Evolutionary conservation across 1,140 invertebrate genomes (phyloP), one percentile per base, ranked within the genome.

Genomic region (Spodoptera litura): DNA sequence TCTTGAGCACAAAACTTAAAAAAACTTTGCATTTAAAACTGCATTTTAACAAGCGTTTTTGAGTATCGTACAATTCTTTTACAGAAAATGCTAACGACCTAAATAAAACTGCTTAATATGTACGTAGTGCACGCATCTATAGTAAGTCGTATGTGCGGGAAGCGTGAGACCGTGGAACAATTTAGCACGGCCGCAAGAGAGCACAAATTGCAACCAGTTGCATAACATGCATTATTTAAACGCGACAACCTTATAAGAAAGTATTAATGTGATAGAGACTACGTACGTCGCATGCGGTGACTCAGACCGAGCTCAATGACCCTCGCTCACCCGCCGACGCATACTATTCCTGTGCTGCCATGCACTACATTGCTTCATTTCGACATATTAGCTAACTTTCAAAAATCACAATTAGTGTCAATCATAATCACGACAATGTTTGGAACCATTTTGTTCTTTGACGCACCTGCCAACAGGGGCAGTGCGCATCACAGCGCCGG

Each of bases 161-260:
- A 38, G 80, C 82, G 83, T 83, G 83, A 84, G 84, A 66, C 61
- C 66, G 59, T 68, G 73, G 78, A 66, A 79, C 70, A 81, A 79
- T 82, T 80, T 80, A 79, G 70, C 82, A 68, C 80, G 73, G 25
- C 58, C 58, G 75, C 80, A 71, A 80, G 73, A 78, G 80, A 76
- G 82, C 89, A 91, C 89, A 91, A 91, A 92, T 90, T 90, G 90
- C 88, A 83, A 85, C 86, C 87, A 90, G 90, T 90, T 92, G 89
- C 88, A 90, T 92, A 91, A 92, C 91, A 89, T 92, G 90, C 90
- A 92, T 93, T 94, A 92, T 92, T 92, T 90, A 92, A 93, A 87
- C 86, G 85, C 88, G 85, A 88, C 90, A 92, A 89, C 89, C 91
- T 90, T 92, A 91, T 93, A 93, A 88, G 93, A 94, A 94, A 93